phyloP scores from a whole-genome alignment of 2,797 vertebrate genomes.

The Microchirus variegatus region DNA sequence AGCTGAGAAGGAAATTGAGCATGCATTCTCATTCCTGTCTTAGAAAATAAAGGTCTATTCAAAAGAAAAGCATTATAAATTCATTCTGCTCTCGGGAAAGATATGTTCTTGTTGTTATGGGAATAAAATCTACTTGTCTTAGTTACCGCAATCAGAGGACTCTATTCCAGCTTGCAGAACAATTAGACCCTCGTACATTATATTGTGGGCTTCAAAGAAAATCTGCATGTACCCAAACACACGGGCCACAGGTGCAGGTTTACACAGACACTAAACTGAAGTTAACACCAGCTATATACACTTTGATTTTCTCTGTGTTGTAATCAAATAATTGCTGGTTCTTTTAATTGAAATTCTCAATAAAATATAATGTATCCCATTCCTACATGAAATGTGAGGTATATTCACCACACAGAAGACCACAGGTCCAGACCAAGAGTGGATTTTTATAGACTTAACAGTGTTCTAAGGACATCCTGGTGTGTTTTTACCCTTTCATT shows the following conservation, averaged over 20 bases:
- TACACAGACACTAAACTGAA: slow-evolving; percentile 6
- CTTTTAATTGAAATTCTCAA: too few relatives aligned
- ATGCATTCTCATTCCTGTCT: slow-evolving; percentile 79
- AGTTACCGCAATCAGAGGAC: slow-evolving; percentile 64
- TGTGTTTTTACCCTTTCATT: too few relatives aligned
- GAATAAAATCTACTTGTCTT: slow-evolving; percentile 78
- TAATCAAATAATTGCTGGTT: too few relatives aligned
- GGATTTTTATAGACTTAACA: too few relatives aligned
- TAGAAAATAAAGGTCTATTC: slow-evolving; percentile 76
- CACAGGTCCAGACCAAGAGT: too few relatives aligned
- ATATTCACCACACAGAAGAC: too few relatives aligned
- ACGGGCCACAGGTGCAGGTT: slow-evolving; percentile 15
- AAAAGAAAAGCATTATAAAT: slow-evolving; percentile 80
- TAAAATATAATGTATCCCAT: too few relatives aligned
- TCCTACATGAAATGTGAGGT: too few relatives aligned
- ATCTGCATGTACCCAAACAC: slow-evolving; percentile 34
- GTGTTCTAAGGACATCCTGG: too few relatives aligned
- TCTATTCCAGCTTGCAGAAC: slow-evolving; percentile 52
- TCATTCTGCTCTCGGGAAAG: slow-evolving; percentile 75
- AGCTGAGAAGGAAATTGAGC: slow-evolving; percentile 75
- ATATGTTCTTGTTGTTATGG: slow-evolving; percentile 81
- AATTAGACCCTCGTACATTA: slow-evolving; percentile 42
- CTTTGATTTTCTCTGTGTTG: slow-evolving; percentile 9
- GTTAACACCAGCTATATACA: neutral
- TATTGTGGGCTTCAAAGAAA: slow-evolving; percentile 27